These are phyloP conservation scores for Pseudomugil tenellus DNA, from an alignment of 2,797 vertebrate genomes.

Conservation along the genomic window DNA sequence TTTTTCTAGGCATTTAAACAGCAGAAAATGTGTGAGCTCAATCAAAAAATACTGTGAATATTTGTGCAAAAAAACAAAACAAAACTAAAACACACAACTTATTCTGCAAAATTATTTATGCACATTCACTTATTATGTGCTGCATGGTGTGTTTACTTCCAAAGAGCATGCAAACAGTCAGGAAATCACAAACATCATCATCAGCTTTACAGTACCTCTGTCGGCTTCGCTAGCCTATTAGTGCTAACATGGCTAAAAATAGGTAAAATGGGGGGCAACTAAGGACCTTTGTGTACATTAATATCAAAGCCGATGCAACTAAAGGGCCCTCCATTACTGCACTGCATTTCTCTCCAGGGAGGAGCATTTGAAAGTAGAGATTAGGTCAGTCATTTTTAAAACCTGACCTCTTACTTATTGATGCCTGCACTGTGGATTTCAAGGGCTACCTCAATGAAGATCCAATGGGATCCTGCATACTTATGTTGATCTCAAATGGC, in stretches of 20 bases:
- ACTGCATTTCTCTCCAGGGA: slow-evolving; percentile 43
- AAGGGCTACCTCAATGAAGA: slow-evolving; percentile 25
- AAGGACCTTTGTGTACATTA: slow-evolving; percentile 45
- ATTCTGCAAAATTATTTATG: not conserved
- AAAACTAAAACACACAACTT: not conserved
- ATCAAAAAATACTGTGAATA: not conserved
- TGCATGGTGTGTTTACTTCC: not conserved
- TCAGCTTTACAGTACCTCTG: slow-evolving; percentile 16
- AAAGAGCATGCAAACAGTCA: slow-evolving; percentile 7
- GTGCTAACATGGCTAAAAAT: slow-evolving; percentile 57
- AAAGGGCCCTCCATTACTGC: slow-evolving; percentile 24
- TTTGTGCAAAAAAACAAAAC: no score
- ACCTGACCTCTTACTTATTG: slow-evolving; percentile 54
- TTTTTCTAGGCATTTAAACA: not conserved
- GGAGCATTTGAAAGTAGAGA: slow-evolving; percentile 38
- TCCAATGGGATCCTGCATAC: slow-evolving; percentile 9
- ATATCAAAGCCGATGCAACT: slow-evolving; percentile 32
- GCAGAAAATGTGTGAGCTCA: not conserved
- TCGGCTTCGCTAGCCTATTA: slow-evolving; percentile 14
- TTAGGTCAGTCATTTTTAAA: slow-evolving; percentile 56
- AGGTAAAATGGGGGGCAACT: slow-evolving; percentile 29
- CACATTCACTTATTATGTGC: not conserved
- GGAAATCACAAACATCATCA: slow-evolving; percentile 11
- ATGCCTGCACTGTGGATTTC: slow-evolving; percentile 35
- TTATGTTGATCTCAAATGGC: slow-evolving; percentile 19